Base-by-base conservation (phyloP, 2,113 vertebrate species). In the Ammospiza caudacuta region DNA sequence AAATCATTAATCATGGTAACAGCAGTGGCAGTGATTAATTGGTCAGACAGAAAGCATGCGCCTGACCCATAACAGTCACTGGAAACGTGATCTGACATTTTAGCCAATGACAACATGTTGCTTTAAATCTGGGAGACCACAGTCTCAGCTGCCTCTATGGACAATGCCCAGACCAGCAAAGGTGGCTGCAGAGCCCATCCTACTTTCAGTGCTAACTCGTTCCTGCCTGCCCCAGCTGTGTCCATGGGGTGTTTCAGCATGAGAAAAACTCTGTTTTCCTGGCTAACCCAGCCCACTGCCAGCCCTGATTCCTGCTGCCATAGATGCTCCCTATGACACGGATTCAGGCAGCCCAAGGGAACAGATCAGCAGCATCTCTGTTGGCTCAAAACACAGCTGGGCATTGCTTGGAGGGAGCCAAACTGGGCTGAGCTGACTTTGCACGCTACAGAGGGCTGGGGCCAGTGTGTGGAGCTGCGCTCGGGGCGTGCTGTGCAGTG, bases 381-480 rank as follows among this genome's bases (percentile, higher is more conserved):
- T n/a, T 72, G 72, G 35, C 39, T 37, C 14, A 16, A 54, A 64
- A n/a, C 15, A 13, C 22, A 4, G 13, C 44, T 64, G 39, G 51
- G 12, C 31, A 52, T 61, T 41, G 8, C 37, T 33, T 44, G 27
- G 51, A 41, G 35, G 29, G 47, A 76, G 15, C 17, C 62, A 82
- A 51, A 20, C 33, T 12, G 9, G 54, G 43, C 39, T 43, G 41
- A 15, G 41, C 41, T 54, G 8, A 9, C 16, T 28, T 44, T n/a
- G 17, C n/a, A 18, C 0, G 0, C 21, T 29, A 1, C 16, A 29
- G 6, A 22, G 14, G 6, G 23, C 41, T 15, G n/a, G 11, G 29
- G 57, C 8, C 24, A 41, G 43, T 0, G 0, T 0, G 0, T 24
- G n/a, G 46, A 46, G 29, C 54, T 0, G 0, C 23, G 33, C 24